Evolutionary conservation across 1,140 invertebrate genomes (phyloP).

Genomic region (Sipha flava): DNA sequence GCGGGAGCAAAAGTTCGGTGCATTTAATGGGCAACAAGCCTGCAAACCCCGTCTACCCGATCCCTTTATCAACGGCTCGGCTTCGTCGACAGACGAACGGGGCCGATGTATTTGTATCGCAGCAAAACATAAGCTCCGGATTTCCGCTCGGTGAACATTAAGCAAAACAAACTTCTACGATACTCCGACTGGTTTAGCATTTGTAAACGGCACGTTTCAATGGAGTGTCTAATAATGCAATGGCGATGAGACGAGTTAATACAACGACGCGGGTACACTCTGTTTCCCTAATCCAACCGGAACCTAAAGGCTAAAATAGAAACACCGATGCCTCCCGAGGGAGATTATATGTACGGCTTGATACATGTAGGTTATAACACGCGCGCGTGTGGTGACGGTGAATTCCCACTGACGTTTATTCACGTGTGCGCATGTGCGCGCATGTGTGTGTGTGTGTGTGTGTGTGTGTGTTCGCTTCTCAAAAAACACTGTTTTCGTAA

Average conservation of each 20-base stretch:
- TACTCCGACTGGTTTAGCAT: not conserved
- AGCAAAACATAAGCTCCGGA: slow-evolving; percentile 26
- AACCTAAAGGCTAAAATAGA: not conserved
- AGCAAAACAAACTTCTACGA: slow-evolving; percentile 22
- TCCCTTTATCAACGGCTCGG: no score
- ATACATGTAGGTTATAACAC: not conserved
- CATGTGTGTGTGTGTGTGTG: no score
- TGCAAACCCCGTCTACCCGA: no score
- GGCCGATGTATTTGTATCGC: not conserved
- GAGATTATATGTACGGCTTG: not conserved
- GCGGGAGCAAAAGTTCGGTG: not conserved
- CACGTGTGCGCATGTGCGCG: no score
- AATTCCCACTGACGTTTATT: no score
- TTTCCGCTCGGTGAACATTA: slow-evolving; percentile 18
- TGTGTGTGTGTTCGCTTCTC: no score
- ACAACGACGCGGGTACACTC: no score
- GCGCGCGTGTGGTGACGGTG: no score
- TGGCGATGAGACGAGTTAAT: not conserved
- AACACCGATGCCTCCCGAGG: not conserved
- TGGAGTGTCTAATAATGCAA: not conserved
- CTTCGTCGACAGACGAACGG: no score
- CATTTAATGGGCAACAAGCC: not conserved
- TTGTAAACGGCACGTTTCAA: slow-evolving; percentile 20
- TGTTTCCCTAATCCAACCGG: not conserved
- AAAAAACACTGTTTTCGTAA: no score